A percentile compares a stretch with the other conserved stretches of the same genome.
Evolutionary conservation across 2,888 invertebrate species (phyloP).

Genomic region (Netelia melanura): DNA sequence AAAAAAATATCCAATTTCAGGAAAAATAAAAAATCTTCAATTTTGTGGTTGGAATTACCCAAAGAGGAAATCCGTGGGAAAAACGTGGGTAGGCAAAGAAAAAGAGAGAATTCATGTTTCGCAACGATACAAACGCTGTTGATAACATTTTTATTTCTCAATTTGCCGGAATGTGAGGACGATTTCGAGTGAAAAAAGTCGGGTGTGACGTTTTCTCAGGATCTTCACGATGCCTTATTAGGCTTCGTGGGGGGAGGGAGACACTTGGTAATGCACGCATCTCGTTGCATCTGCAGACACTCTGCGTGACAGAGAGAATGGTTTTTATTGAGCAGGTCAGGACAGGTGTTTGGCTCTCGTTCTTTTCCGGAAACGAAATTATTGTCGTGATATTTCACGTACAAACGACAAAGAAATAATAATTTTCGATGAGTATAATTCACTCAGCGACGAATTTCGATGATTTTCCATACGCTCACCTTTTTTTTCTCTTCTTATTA

Average conservation of each 20-base stretch:
- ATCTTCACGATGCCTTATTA: background rate
- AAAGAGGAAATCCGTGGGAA: background rate
- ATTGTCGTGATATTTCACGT: background rate
- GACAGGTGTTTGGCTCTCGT: conserved; percentile 69
- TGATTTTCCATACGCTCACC: conserved; percentile 31
- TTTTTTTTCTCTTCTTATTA: conserved; percentile 48
- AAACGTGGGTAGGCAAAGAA: background rate
- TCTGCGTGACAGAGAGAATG: conserved; percentile 28
- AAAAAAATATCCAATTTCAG: background rate
- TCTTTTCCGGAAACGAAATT: conserved; percentile 13
- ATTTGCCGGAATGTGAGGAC: background rate
- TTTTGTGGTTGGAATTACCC: background rate
- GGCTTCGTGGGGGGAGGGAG: conserved; percentile 14
- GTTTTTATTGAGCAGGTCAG: conserved; percentile 78
- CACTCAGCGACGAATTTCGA: background rate
- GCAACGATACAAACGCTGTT: background rate
- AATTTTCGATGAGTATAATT: background rate
- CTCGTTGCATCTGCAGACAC: conserved; percentile 26
- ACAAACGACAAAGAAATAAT: conserved; percentile 6
- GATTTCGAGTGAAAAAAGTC: background rate
- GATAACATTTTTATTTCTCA: background rate
- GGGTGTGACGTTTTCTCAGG: background rate
- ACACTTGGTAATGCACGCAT: conserved; percentile 10
- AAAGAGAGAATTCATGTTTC: background rate
- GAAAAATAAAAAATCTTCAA: background rate